Percentiles rank a stretch among this genome's conserved stretches.
phyloP scores from a whole-genome alignment of 1,140 invertebrate species.

The Bombus pascuorum region DNA sequence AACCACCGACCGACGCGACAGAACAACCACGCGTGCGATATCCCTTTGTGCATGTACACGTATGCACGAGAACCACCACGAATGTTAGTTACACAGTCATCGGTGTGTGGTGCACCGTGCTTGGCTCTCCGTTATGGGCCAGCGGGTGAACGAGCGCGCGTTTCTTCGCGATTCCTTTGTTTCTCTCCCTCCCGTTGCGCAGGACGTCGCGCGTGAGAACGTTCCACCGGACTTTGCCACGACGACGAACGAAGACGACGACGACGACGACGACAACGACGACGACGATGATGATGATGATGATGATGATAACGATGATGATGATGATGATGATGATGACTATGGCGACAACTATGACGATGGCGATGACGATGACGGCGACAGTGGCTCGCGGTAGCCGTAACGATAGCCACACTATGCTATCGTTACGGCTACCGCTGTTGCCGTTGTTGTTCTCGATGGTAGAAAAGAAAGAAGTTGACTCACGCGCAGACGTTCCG shows the following conservation, averaged over 20 bases:
- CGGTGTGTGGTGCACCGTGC: neutral
- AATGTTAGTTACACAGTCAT: neutral
- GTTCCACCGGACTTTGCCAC: constrained; percentile 25
- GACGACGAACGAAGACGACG: neutral
- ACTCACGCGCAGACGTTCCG: constrained; percentile 20
- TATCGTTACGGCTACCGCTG: neutral
- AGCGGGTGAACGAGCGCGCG: constrained; percentile 32
- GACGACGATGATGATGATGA: fast-evolving
- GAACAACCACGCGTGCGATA: neutral
- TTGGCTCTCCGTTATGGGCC: constrained; percentile 21
- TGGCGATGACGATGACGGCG: neutral
- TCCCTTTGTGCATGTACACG: neutral
- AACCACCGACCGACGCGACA: neutral
- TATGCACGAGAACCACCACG: neutral
- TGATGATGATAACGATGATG: neutral
- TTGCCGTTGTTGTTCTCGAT: neutral
- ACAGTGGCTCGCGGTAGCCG: neutral
- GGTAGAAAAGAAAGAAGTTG: constrained; percentile 6
- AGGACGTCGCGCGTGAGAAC: constrained; percentile 44
- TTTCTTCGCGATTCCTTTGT: constrained; percentile 45
- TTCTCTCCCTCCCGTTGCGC: constrained; percentile 22
- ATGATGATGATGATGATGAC: neutral
- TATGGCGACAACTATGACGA: neutral
- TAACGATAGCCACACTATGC: neutral
- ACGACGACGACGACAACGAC: neutral